phyloP scores from a whole-genome alignment of 2,113 vertebrate genomes.

The Fukomys damarensis region DNA sequence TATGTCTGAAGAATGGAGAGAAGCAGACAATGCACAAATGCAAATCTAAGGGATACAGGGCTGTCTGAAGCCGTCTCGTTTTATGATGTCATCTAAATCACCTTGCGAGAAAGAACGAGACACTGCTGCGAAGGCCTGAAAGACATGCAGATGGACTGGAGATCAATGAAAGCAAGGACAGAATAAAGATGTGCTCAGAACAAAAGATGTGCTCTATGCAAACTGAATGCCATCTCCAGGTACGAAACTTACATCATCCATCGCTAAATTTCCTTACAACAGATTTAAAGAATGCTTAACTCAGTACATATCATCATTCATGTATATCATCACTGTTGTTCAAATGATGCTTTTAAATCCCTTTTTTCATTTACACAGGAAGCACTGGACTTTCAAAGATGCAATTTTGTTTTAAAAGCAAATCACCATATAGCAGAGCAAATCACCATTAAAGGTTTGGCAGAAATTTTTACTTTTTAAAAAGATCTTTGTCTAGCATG shows the following conservation, averaged over 20 bases:
- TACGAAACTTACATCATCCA: conserved; percentile 11
- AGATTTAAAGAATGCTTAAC: conserved; percentile 6
- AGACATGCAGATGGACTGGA: neutral
- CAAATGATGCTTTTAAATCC: conserved; percentile 47
- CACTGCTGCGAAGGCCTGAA: neutral
- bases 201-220: neutral
- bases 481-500: conserved; percentile 97
- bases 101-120: conserved; percentile 11
- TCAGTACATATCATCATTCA: neutral
- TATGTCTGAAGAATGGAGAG: neutral
- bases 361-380: conserved; percentile 39
- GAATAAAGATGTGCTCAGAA: neutral
- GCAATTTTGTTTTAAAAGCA: conserved; percentile 71
- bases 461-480: conserved; percentile 94
- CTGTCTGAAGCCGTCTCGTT: neutral
- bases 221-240: neutral
- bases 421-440: conserved; percentile 70
- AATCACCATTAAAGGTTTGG: conserved; percentile 75
- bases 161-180: conserved; percentile 11
- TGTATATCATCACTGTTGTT: neutral
- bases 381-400: conserved; percentile 68
- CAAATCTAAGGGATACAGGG: neutral
- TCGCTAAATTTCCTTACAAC: neutral
- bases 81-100: conserved; percentile 37
- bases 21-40: neutral